These are phyloP conservation scores for Ctenodactylus gundi DNA, from an alignment of 2,113 vertebrate genomes.

Conservation along the genomic window DNA sequence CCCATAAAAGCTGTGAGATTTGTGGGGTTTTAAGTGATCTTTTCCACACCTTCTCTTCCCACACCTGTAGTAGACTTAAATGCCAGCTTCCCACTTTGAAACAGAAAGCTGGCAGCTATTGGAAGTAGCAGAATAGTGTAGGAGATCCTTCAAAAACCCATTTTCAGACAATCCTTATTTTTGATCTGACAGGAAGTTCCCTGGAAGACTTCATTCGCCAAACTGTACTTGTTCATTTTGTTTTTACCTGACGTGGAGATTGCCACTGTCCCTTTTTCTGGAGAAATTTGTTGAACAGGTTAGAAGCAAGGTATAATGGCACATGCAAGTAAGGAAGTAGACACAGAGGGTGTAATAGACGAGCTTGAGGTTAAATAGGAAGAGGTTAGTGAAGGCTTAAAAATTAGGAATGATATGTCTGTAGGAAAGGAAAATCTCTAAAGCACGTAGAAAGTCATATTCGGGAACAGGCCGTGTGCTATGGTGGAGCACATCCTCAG, in stretches of 20 bases:
- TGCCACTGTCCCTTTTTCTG: neutral
- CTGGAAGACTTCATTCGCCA: neutral
- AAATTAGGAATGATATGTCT: neutral
- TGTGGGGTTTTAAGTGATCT: neutral
- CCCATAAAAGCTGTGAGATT: neutral
- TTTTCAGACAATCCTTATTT: neutral
- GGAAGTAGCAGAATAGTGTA: no score
- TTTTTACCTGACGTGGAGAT: neutral
- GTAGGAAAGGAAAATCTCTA: neutral
- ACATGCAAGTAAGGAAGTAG: neutral
- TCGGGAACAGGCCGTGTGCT: neutral
- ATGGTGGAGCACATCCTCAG: neutral
- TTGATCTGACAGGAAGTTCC: neutral
- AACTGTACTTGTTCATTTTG: neutral
- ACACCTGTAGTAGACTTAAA: neutral
- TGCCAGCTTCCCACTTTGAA: neutral
- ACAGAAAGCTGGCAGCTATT: neutral
- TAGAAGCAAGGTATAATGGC: neutral
- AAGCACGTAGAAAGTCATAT: neutral
- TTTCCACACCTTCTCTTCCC: neutral
- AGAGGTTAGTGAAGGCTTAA: neutral
- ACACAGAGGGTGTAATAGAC: neutral
- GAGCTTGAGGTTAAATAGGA: neutral
- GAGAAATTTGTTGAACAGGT: neutral
- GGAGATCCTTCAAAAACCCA: neutral